Conservation (phyloP, 2,888 invertebrate genomes). For the Drosophila sordidapex region DNA sequence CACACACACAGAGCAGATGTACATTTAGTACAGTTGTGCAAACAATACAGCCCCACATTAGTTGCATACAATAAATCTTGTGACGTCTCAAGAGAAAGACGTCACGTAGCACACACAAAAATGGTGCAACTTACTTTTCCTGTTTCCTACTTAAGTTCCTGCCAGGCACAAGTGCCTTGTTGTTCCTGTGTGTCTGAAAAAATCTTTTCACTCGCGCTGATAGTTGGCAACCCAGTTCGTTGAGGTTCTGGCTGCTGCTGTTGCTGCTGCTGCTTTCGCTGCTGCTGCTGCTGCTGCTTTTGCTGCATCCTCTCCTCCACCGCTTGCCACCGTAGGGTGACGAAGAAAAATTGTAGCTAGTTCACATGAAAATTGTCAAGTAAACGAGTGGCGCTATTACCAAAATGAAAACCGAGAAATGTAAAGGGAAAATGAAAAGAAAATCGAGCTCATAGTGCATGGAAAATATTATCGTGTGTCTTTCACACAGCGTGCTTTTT, state of each 20-base stretch:
- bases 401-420: slow-evolving; percentile 62
- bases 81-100: slow-evolving; percentile 79
- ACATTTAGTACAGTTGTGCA: slow-evolving; percentile 47
- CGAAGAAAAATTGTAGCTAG: slow-evolving; percentile 76
- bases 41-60: slow-evolving; percentile 66
- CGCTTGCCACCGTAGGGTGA: slow-evolving; percentile 46
- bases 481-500: slow-evolving; percentile 38
- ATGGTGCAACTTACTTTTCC: slow-evolving; percentile 75
- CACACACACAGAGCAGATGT: slow-evolving; percentile 2
- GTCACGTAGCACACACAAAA: slow-evolving; percentile 70
- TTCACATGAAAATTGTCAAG: slow-evolving; percentile 73
- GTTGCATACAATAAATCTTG: slow-evolving; percentile 80
- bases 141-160: slow-evolving; percentile 79
- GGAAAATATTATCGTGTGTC: slow-evolving; percentile 53
- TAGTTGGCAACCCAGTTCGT: slow-evolving; percentile 56
- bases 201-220: slow-evolving; percentile 70
- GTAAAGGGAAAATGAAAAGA: slow-evolving; percentile 48
- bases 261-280: slow-evolving; percentile 9
- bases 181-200: slow-evolving; percentile 53
- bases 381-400: slow-evolving; percentile 70
- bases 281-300: slow-evolving; percentile 13
- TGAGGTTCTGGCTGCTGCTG: slow-evolving; percentile 45
- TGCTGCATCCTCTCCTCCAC: slow-evolving; percentile 12
- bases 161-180: slow-evolving; percentile 59
- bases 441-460: slow-evolving; percentile 71